phyloP scores from a whole-genome alignment of 2,888 invertebrate species.

The Odontothrips loti region DNA sequence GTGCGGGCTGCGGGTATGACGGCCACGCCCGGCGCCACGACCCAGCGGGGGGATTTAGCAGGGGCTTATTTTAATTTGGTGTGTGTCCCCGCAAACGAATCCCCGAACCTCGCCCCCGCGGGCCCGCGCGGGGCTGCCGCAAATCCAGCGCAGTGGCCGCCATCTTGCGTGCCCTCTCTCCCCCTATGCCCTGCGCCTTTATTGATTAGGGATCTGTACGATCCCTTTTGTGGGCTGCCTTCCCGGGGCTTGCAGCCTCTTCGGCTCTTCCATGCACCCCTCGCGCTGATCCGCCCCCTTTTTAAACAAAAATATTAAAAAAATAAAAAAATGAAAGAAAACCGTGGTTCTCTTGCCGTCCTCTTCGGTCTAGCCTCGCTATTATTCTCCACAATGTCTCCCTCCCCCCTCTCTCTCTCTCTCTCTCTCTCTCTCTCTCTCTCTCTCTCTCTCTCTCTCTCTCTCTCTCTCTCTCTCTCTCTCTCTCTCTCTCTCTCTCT shows the following conservation, averaged over 20 bases:
- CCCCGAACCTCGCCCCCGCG: too few species aligned
- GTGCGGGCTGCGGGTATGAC: background rate
- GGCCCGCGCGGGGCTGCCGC: too few species aligned
- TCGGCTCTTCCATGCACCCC: background rate
- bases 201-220: background rate
- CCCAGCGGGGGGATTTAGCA: background rate
- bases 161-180: background rate
- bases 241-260: background rate
- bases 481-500: background rate
- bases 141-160: too few species aligned
- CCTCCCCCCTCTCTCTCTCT: too few species aligned
- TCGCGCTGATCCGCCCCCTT: background rate
- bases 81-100: background rate
- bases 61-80: background rate
- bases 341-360: too few species aligned
- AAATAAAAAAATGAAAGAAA: too few species aligned
- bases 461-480: background rate
- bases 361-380: too few species aligned
- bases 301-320: too few species aligned
- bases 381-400: too few species aligned
- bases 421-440: too few species aligned
- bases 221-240: background rate
- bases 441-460: background rate
- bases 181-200: background rate
- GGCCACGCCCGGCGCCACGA: too few species aligned